phyloP scores from a whole-genome alignment of 2,113 vertebrate genomes.

The Morone saxatilis region DNA sequence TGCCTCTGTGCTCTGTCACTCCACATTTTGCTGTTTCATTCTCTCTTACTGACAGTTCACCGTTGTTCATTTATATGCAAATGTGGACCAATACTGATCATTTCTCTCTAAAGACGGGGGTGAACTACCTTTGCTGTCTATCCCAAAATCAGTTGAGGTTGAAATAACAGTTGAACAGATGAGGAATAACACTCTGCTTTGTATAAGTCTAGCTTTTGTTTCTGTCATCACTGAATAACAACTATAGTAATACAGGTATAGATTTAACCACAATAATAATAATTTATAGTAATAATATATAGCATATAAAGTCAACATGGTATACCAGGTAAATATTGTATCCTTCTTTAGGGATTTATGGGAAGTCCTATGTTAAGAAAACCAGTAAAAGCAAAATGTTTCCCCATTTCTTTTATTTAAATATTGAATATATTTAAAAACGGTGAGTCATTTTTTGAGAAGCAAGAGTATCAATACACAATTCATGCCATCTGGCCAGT shows the following conservation, averaged over 20 bases:
- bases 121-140: slow-evolving; percentile 41
- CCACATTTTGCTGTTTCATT: slow-evolving; percentile 49
- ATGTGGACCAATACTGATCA: slow-evolving; percentile 66
- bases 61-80: slow-evolving; percentile 78
- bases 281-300: too few relatives aligned
- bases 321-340: background rate
- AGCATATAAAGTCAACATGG: too few relatives aligned
- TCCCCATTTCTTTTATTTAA: background rate
- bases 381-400: background rate
- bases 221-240: slow-evolving; percentile 7
- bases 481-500: background rate
- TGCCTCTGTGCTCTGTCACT: slow-evolving; percentile 41
- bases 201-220: slow-evolving; percentile 6
- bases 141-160: slow-evolving; percentile 9
- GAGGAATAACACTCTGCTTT: slow-evolving; percentile 5
- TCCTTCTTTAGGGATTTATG: too few relatives aligned
- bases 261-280: background rate
- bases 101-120: slow-evolving; percentile 64
- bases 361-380: too few relatives aligned
- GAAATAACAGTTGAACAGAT: background rate
- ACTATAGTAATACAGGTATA: background rate
- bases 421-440: too few relatives aligned
- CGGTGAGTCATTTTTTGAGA: background rate
- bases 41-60: slow-evolving; percentile 62
- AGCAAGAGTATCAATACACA: background rate